These are phyloP conservation scores for Vulpes lagopus DNA, from an alignment of 2,113 vertebrate species.

Conservation along the genomic window DNA sequence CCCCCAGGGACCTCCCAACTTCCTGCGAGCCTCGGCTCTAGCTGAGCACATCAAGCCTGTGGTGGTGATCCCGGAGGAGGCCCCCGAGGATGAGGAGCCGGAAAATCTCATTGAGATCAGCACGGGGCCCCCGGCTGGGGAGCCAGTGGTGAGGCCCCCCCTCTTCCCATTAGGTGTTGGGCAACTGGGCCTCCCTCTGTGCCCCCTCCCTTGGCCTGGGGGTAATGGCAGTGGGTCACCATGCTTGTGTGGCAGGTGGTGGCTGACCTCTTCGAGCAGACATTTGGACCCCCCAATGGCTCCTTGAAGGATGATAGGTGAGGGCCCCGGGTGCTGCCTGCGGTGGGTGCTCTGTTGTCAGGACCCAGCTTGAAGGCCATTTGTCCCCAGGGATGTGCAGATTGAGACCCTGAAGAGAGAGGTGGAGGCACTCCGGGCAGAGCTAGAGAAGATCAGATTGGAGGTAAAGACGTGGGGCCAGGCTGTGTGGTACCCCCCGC, in stretches of 20 bases:
- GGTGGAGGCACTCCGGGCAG: constrained; percentile 90
- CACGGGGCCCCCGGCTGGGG: constrained; percentile 75
- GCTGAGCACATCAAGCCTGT: constrained; percentile 98
- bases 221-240: fast-evolving
- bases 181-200: neutral
- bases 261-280: constrained; percentile 94
- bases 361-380: neutral
- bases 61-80: constrained; percentile 95
- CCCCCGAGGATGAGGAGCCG: constrained; percentile 94
- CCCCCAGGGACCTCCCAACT: constrained; percentile 93
- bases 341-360: neutral
- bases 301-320: constrained; percentile 94
- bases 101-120: constrained; percentile 95
- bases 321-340: fast-evolving
- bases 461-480: constrained; percentile 87
- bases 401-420: constrained; percentile 94
- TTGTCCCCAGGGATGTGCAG: constrained; percentile 91
- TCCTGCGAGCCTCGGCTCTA: constrained; percentile 95
- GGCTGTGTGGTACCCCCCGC: fast-evolving
- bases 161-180: fast-evolving
- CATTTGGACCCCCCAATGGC: constrained; percentile 95
- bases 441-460: constrained; percentile 94
- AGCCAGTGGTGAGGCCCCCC: constrained; percentile 83
- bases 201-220: neutral
- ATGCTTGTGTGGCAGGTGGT: constrained; percentile 82